These are phyloP conservation scores for Cheirogaleus medius DNA, from an alignment of 2,113 vertebrate genomes.

Conservation along the genomic window DNA sequence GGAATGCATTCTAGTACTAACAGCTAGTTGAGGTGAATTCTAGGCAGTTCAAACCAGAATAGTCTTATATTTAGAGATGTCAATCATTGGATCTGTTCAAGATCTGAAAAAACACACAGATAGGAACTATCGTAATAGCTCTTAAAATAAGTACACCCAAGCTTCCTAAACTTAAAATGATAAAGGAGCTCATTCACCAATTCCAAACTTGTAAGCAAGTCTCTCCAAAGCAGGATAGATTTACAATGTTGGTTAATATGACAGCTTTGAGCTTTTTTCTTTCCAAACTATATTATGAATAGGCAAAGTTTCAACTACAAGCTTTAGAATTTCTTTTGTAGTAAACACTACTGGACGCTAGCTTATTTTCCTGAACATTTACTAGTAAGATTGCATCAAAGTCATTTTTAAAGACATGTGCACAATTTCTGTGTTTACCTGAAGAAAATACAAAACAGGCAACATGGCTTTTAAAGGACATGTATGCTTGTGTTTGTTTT, in stretches of 20 bases:
- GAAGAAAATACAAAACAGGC: slow-evolving; percentile 76
- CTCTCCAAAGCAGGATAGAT: not conserved
- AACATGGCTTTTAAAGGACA: slow-evolving; percentile 77
- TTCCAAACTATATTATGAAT: not conserved
- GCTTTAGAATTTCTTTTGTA: not conserved
- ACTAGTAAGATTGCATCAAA: not conserved
- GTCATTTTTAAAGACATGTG: slow-evolving; percentile 20
- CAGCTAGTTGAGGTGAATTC: slow-evolving; percentile 14
- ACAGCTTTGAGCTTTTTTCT: not conserved
- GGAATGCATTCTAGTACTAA: not conserved
- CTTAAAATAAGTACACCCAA: not conserved
- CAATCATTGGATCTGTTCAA: slow-evolving; percentile 1
- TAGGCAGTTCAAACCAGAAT: not conserved
- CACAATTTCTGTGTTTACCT: not conserved
- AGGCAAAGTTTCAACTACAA: not conserved
- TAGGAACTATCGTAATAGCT: not conserved
- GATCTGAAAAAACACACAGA: not conserved
- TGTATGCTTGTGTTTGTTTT: slow-evolving; percentile 80
- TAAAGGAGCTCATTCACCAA: not conserved
- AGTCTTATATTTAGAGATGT: not conserved
- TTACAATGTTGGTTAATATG: not conserved
- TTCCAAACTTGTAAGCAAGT: not conserved
- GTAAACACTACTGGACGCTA: not conserved
- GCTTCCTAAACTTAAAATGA: not conserved
- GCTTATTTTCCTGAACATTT: not conserved